Base-by-base conservation (phyloP, 2,113 vertebrate genomes). In the Euleptes europaea region DNA sequence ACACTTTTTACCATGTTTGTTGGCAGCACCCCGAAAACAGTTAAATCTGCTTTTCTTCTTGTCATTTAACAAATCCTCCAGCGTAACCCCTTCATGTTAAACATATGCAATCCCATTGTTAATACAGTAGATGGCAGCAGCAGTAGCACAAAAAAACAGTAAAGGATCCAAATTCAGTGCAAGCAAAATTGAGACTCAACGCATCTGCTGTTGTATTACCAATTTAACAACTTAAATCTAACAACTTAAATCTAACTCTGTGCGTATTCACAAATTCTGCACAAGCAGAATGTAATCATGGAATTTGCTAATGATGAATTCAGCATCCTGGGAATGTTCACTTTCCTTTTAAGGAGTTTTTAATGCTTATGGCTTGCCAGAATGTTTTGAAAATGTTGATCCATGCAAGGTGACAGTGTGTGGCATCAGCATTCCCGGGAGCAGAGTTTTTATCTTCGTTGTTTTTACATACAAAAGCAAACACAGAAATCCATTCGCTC, bases 21-120 rank as follows among this genome's bases (percentile, higher is more conserved):
- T 98, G 95, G 98, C 96, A 96, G 97, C 98, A 97, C 97, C 98
- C 94, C 96, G 98, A 97, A 98, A 99, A 97, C 97, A 97, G 91
- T 96, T 97, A 97, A 99, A 97, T 95, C 96, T 98, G 97, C 97
- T 97, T 97, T 98, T 99, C 98, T 98, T 99, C 98, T 99, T 98
- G 88, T 98, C 96, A 84, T 96, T 98, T 92, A 98, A 97, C 93
- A 99, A 97, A 96, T 99, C 98, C 86, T 97, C 98, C 97, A 99
- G 94, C 44, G 98, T 99, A 95, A 99, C 96, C 96, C 98, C 98
- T 99, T 98, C 90, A 95, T 94, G 96, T 96, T 94, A 96, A 96
- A 97, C 92, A 97, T 96, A 98, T 96, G 97, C 96, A 97, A 97
- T 97, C 96, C 95, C 97, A 96, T 97, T 95, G 96, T 97, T 92